Base-by-base conservation (phyloP, 2,888 invertebrate species). In the Chouioia cunea region DNA sequence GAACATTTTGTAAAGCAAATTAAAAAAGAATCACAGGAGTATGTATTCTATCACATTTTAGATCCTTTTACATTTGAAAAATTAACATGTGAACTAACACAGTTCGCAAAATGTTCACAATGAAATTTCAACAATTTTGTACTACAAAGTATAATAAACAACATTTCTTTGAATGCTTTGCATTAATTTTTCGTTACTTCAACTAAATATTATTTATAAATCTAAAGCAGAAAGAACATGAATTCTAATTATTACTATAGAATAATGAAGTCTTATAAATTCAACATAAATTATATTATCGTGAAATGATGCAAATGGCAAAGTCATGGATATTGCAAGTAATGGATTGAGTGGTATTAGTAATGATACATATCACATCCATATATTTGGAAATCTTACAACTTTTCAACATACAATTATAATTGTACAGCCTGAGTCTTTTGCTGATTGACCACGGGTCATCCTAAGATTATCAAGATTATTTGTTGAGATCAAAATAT, bases 11-110 rank as follows among this genome's bases (percentile, higher is more conserved):
- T 36, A 36, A 6, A 69, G 48, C 53, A 73, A 65, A 69, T 27
- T 43, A 60, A 68, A 62, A 59, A 22, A 43, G 65, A 56, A 65
- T 72, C 60, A 68, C 72, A 69, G 68, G 65, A 6, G 36, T 12
- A 65, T 53, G 50, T 48, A 16, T 8, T 60, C 56, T 68, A 65
- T 72, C 64, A 73, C 62, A 62, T 58, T 62, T 71, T 50, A 48
- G 12, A 12, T 63, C 48, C 56, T 54, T 58, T 47, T n/a, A 60
- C 36, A 52, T 65, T 63, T 54, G n/a, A n/a, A n/a, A 36, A 6
- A 27, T 27, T 36, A 36, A 36, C n/a, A 47, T 44, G 52, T 23
- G 44, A 23, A 47, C 23, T 43, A 68, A 14, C 20, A 20, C 46
- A 63, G 27, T 54, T 62, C 4, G 48, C 16, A 4, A 57, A 36